Percentiles rank a stretch among this genome's conserved stretches.
Conservation (phyloP, 1,140 invertebrate genomes). For the Eriosoma lanigerum region DNA sequence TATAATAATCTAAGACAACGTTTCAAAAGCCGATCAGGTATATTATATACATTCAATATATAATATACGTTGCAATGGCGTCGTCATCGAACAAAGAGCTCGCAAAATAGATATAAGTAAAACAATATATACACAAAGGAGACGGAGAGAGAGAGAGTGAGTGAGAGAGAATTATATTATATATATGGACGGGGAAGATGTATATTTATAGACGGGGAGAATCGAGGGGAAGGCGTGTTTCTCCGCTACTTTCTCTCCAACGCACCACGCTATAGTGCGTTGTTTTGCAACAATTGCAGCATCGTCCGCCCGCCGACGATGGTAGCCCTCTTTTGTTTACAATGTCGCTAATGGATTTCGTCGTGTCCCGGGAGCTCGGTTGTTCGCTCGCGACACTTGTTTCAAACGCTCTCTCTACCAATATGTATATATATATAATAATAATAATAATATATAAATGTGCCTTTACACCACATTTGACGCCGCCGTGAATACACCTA, state of each 20-base stretch:
- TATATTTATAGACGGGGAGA: not conserved
- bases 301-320: slow-evolving; percentile 16
- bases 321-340: slow-evolving; percentile 49
- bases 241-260: not conserved
- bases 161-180: too few species aligned
- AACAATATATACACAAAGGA: too few species aligned
- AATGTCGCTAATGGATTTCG: slow-evolving; percentile 51
- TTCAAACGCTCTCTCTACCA: slow-evolving; percentile 17
- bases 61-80: not conserved
- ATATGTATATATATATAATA: not conserved
- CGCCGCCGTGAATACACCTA: not conserved
- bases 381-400: slow-evolving; percentile 47
- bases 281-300: slow-evolving; percentile 35
- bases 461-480: not conserved
- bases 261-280: not conserved
- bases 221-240: slow-evolving; percentile 20
- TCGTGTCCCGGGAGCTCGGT: slow-evolving; percentile 48
- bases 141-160: too few species aligned
- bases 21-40: not conserved
- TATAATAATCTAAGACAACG: not conserved
- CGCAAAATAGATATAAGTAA: not conserved
- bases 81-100: slow-evolving; percentile 16
- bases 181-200: too few species aligned
- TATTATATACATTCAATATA: not conserved
- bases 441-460: not conserved